Conservation (phyloP, 1,140 invertebrate genomes). For the Metaphire vulgaris region DNA sequence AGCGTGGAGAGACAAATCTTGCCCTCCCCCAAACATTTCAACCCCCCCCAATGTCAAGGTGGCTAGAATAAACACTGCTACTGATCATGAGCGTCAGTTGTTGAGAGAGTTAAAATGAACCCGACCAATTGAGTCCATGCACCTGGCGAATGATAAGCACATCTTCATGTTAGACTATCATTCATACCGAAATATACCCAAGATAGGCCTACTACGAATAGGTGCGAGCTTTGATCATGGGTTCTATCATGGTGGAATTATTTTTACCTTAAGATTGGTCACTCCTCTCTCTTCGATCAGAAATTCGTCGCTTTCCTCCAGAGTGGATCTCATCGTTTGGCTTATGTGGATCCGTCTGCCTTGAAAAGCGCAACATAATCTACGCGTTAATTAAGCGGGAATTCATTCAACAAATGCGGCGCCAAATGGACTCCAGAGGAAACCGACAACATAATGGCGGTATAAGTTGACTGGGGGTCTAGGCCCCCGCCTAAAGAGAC, state of each 20-base stretch:
- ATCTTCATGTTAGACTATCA: neutral
- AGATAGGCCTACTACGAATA: neutral
- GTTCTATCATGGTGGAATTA: neutral
- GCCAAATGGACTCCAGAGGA: too few relatives aligned
- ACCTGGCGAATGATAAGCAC: neutral
- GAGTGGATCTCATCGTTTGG: neutral
- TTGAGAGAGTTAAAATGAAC: neutral
- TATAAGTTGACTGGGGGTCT: too few relatives aligned
- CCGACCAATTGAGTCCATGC: neutral
- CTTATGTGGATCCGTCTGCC: neutral
- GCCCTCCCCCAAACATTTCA: too few relatives aligned
- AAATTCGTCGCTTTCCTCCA: neutral
- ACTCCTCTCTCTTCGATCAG: neutral
- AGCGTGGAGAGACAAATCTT: too few relatives aligned
- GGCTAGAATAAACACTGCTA: neutral
- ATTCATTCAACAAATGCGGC: too few relatives aligned
- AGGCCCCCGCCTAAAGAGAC: too few relatives aligned
- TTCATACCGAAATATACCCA: neutral
- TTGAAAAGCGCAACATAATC: too few relatives aligned
- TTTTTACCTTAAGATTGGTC: neutral
- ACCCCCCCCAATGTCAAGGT: too few relatives aligned
- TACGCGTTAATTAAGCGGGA: too few relatives aligned
- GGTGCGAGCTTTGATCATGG: neutral
- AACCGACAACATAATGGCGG: too few relatives aligned
- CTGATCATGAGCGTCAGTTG: neutral